Conservation (phyloP, 2,113 vertebrate species). For the Hassar affinis region DNA sequence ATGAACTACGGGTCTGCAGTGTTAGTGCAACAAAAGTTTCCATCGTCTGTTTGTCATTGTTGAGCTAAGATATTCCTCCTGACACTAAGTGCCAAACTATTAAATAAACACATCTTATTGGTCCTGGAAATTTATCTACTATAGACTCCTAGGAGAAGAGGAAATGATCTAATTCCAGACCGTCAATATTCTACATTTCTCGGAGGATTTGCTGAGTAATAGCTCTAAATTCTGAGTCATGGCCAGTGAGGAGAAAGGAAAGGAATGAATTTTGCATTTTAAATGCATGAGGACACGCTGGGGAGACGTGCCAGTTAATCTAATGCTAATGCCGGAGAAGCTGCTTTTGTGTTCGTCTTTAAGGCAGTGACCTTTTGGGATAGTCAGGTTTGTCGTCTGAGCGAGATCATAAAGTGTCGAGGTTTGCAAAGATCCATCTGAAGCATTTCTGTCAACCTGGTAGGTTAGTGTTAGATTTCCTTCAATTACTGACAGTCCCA, state of each 20-base stretch:
- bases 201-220: background rate
- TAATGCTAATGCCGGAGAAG: conserved; percentile 3
- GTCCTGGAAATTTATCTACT: background rate
- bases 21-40: background rate
- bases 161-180: background rate
- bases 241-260: background rate
- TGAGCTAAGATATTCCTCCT: background rate
- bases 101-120: conserved; percentile 10
- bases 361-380: conserved; percentile 19
- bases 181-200: background rate
- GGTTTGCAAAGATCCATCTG: background rate
- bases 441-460: background rate
- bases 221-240: background rate
- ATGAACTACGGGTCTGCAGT: background rate
- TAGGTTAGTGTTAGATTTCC: background rate
- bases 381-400: conserved; percentile 11
- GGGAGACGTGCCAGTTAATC: conserved; percentile 2
- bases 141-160: background rate
- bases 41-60: background rate
- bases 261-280: background rate
- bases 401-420: background rate
- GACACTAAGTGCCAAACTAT: background rate
- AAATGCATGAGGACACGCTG: too few relatives aligned
- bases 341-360: conserved; percentile 7
- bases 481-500: background rate